Evolutionary conservation across 2,113 vertebrate genomes (phyloP).

Genomic region (Nerophis ophidion): DNA sequence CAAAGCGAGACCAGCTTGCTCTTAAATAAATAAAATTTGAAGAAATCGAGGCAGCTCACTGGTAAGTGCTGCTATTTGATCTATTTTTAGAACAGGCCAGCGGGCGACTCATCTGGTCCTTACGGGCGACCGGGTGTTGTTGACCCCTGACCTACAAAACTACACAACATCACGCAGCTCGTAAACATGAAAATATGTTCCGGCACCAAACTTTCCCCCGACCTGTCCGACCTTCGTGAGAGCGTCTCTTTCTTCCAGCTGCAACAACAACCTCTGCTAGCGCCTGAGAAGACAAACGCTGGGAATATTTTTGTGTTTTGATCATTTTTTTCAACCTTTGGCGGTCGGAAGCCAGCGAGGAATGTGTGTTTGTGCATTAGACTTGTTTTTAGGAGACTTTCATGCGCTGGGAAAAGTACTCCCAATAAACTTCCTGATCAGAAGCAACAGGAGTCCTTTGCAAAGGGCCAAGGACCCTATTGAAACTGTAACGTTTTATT

Average conservation of each 20-base stretch:
- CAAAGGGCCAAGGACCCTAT: too few species aligned
- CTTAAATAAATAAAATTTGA: too few species aligned
- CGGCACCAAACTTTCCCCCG: slow-evolving; percentile 34
- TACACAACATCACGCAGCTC: neutral
- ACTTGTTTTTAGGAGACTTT: neutral
- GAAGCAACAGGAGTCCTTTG: too few species aligned
- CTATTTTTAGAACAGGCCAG: too few species aligned
- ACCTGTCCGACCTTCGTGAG: slow-evolving; percentile 37
- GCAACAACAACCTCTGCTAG: slow-evolving; percentile 45
- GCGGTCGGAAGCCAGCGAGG: slow-evolving; percentile 1
- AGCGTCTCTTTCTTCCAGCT: slow-evolving; percentile 42
- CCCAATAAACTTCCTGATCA: neutral
- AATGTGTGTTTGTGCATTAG: slow-evolving; percentile 1
- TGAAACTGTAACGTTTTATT: too few species aligned
- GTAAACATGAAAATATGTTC: slow-evolving; percentile 28
- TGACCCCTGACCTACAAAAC: too few species aligned
- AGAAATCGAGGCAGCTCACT: too few species aligned
- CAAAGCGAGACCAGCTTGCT: too few species aligned
- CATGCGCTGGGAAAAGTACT: neutral
- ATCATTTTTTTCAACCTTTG: slow-evolving; percentile 28
- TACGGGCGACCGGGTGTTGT: too few species aligned
- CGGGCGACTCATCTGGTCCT: too few species aligned
- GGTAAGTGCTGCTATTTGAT: too few species aligned
- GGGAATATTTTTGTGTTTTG: slow-evolving; percentile 29
- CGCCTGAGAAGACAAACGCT: slow-evolving; percentile 4